Conservation (phyloP, 1,140 invertebrate species). For the Aphis craccivora region DNA sequence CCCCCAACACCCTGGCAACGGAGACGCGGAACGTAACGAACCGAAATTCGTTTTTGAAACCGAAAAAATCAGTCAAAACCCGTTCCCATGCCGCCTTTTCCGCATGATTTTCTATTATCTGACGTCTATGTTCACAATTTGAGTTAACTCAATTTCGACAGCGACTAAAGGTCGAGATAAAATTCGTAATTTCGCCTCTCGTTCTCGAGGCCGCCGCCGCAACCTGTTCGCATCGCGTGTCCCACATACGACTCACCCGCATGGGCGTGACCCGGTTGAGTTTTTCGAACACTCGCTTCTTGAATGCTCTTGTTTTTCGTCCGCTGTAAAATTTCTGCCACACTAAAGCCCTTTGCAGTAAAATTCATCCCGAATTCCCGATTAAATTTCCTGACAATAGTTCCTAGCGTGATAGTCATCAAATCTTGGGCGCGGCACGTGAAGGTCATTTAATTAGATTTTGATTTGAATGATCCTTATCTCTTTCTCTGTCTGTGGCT, state of each 20-base stretch:
- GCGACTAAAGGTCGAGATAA: neutral
- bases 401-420: neutral
- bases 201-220: neutral
- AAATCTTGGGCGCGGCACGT: neutral
- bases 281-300: neutral
- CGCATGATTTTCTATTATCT: neutral
- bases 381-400: neutral
- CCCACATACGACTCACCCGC: neutral
- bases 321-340: neutral
- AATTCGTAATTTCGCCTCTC: neutral
- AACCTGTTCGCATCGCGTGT: constrained; percentile 36
- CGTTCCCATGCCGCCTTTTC: neutral
- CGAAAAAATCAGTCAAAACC: neutral
- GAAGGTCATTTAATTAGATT: constrained; percentile 27
- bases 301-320: neutral
- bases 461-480: neutral
- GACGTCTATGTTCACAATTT: neutral
- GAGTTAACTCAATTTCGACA: neutral
- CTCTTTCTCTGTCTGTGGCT: neutral
- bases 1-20: neutral
- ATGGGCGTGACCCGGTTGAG: constrained; percentile 28
- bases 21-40: neutral
- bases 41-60: neutral
- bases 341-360: too few relatives aligned
- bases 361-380: neutral